Evolutionary conservation across 2,888 invertebrate species (phyloP), one percentile per base, ranked within the genome.

Genomic region (Meiosimyza platycephala): DNA sequence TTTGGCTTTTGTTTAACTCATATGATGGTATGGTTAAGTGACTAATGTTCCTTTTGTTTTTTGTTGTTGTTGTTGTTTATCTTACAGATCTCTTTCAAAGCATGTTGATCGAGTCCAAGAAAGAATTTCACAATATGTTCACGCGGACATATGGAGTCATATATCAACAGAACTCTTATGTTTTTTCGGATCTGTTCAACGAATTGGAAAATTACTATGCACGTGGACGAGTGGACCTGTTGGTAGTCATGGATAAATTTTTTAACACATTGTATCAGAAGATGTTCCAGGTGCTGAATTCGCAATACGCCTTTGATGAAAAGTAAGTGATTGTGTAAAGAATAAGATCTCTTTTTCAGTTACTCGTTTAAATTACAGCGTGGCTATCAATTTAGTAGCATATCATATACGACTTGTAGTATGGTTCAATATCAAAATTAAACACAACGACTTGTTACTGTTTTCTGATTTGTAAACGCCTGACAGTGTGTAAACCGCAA

Each of bases 91-190:
- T 95, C 88, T 98, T 98, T 90, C 92, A 92, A 81, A 93, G 94
- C 78, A 90, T 98, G 81, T 89, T 98, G 86, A 90, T 91, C 79
- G 92, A 93, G 78, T 95, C 97, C 28, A 93, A 94, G 80, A 90
- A 90, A 78, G 96, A 95, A 85, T 96, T 98, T 87, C 96, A 98
- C 88, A 92, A 93, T 76, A 98, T 98, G 98, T 98, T 98, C 89
- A 94, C 94, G 84, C 91, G 93, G 79, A 98, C 98, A 0, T 98
- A 98, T 88, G 98, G 98, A 71, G 92, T 96, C 87, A 92, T 98
- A 80, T 98, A 98, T 89, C 94, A 97, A 85, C 94, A 96, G 84
- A 96, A 98, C 88, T 92, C 97, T 13, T 93, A 94, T 84, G 95
- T 98, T 63, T 98, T 98, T 88, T 93, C 94, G 76, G 94, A 96